phyloP scores from a whole-genome alignment of 2,888 invertebrate genomes.

The Biston betularia region DNA sequence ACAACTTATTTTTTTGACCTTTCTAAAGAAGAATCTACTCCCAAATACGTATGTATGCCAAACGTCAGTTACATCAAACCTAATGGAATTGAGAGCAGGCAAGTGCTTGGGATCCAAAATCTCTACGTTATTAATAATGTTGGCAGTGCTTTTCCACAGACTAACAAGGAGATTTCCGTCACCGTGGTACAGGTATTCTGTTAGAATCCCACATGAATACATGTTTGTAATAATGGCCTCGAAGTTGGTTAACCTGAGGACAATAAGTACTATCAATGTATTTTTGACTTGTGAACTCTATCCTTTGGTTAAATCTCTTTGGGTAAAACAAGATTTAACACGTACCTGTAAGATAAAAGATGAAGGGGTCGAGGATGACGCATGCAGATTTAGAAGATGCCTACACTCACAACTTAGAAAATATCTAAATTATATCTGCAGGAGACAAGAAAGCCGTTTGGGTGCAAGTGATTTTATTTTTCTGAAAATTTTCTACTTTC shows the following conservation, averaged over 20 bases:
- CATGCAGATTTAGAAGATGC: no score
- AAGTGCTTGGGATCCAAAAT: conserved; percentile 44
- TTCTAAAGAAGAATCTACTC: conserved; percentile 1
- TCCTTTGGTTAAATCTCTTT: no score
- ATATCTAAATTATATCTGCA: no score
- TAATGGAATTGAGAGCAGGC: conserved; percentile 24
- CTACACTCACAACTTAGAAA: no score
- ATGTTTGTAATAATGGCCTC: conserved; percentile 66
- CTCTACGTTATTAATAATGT: conserved; percentile 46
- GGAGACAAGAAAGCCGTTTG: no score
- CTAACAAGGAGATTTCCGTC: conserved; percentile 59
- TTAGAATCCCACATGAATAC: conserved; percentile 61
- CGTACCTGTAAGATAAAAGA: no score
- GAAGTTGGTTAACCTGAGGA: conserved; percentile 72
- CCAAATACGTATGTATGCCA: neutral
- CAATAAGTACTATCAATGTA: conserved; percentile 34
- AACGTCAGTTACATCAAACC: conserved; percentile 17
- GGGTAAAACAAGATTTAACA: no score
- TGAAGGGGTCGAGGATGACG: no score
- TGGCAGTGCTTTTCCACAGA: conserved; percentile 61
- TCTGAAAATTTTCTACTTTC: no score
- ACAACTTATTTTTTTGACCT: neutral
- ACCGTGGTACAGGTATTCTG: conserved; percentile 63
- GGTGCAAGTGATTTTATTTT: no score
- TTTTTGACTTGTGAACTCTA: no score